Evolutionary conservation across 2,888 invertebrate species (phyloP).

Genomic region (Galerucella pusilla): DNA sequence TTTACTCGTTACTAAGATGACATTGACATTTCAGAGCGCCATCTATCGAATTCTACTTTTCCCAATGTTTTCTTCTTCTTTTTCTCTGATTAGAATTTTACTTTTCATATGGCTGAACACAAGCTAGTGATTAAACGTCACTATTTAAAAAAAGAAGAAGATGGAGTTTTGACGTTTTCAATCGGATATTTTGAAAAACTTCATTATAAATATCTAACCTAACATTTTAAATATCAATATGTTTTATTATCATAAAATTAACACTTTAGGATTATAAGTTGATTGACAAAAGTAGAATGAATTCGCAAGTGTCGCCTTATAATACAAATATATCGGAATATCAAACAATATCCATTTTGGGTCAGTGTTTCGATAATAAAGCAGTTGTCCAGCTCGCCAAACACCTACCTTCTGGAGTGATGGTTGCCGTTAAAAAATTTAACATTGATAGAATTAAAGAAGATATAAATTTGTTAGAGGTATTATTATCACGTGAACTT

Average conservation of each 20-base stretch:
- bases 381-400: constrained; percentile 79
- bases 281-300: constrained; percentile 7
- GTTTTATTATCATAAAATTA: not conserved
- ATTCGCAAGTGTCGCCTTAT: constrained; percentile 43
- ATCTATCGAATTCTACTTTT: too few relatives aligned
- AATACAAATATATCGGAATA: constrained; percentile 74
- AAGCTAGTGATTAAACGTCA: not conserved
- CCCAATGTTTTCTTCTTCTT: too few relatives aligned
- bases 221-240: not conserved
- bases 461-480: constrained; percentile 72
- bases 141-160: not conserved
- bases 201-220: not conserved
- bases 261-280: not conserved
- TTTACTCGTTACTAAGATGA: too few relatives aligned
- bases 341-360: constrained; percentile 74
- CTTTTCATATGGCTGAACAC: not conserved
- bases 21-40: too few relatives aligned
- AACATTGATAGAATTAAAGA: constrained; percentile 78
- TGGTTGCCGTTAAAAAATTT: constrained; percentile 81
- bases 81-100: too few relatives aligned
- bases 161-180: not conserved
- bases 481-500: constrained; percentile 49
- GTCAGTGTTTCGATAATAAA: constrained; percentile 76
- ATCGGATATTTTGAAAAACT: not conserved
- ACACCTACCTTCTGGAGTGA: constrained; percentile 73